Evolutionary conservation across 2,113 vertebrate species (phyloP).

Genomic region (Epinephelus fuscoguttatus): DNA sequence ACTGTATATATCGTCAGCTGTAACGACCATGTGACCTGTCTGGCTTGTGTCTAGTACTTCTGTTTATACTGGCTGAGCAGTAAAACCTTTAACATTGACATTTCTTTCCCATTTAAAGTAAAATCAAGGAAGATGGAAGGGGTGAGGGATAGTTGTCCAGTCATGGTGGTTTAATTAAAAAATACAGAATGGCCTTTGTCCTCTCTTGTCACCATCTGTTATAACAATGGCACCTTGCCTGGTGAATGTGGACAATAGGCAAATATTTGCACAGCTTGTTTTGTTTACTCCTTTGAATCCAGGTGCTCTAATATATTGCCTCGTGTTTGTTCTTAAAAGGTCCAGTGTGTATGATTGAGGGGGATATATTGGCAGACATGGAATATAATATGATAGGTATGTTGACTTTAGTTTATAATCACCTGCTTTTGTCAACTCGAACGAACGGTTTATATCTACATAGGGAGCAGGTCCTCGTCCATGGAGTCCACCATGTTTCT

Average conservation of each 20-base stretch:
- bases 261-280: neutral
- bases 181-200: neutral
- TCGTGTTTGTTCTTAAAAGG: too few relatives aligned
- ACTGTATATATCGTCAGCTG: neutral
- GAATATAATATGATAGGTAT: too few relatives aligned
- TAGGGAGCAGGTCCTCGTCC: too few relatives aligned
- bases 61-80: neutral
- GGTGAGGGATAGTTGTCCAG: neutral
- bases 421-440: too few relatives aligned
- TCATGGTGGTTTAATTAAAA: neutral
- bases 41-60: neutral
- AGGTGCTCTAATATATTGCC: neutral
- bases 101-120: conserved; percentile 26
- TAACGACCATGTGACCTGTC: neutral
- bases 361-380: too few relatives aligned
- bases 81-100: neutral
- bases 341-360: too few relatives aligned
- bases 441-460: too few relatives aligned
- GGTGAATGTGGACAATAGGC: neutral
- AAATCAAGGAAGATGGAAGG: neutral
- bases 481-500: too few relatives aligned
- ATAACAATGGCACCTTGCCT: neutral
- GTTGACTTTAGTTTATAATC: too few relatives aligned
- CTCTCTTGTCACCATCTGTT: neutral
- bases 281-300: neutral